phyloP scores from a whole-genome alignment of 1,140 invertebrate genomes.

The Aphaenogaster rudis region DNA sequence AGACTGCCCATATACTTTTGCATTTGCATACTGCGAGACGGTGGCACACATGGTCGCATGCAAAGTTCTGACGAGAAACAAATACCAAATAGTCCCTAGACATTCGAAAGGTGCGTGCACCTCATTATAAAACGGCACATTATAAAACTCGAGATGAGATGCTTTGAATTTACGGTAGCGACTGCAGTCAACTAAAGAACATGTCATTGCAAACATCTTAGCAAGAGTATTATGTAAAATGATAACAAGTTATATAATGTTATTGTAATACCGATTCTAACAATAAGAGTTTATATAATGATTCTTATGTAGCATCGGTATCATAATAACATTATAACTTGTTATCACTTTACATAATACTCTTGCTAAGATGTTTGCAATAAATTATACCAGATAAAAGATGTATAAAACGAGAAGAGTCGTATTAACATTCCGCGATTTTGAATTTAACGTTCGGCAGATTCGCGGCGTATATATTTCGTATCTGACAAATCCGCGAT shows the following conservation, averaged over 20 bases:
- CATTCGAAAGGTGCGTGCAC: constrained; percentile 71
- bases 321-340: constrained; percentile 1
- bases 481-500: constrained; percentile 56
- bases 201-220: background rate
- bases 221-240: background rate
- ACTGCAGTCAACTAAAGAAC: background rate
- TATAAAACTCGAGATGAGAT: constrained; percentile 42
- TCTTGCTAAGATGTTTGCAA: background rate
- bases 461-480: background rate
- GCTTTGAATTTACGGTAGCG: constrained; percentile 71
- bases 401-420: background rate
- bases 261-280: background rate
- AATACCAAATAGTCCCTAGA: constrained; percentile 72
- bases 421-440: background rate
- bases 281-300: background rate
- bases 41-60: constrained; percentile 69
- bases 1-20: constrained; percentile 61
- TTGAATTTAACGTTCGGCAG: constrained; percentile 15
- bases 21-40: constrained; percentile 70
- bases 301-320: background rate
- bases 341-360: background rate
- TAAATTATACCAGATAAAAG: background rate
- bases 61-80: constrained; percentile 77
- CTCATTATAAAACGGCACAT: constrained; percentile 70
- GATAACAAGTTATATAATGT: background rate